Percentiles rank a stretch among this genome's conserved stretches.
Conservation (phyloP, 2,888 invertebrate genomes). For the Callyntrura sp. region DNA sequence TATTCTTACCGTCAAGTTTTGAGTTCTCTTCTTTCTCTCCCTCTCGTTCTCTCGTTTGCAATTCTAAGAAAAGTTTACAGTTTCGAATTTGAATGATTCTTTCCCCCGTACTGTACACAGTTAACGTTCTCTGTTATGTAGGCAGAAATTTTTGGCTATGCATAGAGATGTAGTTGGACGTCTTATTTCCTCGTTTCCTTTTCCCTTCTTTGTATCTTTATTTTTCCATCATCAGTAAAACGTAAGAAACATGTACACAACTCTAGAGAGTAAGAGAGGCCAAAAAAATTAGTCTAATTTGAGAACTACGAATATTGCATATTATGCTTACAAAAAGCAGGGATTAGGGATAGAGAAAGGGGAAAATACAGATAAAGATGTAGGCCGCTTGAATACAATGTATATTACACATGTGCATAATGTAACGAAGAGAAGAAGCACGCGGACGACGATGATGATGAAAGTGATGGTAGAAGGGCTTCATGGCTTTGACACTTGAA, state of each 20-base stretch:
- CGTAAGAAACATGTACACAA: constrained; percentile 2
- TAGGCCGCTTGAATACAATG: not conserved
- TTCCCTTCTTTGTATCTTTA: constrained; percentile 31
- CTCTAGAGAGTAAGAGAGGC: not conserved
- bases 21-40: constrained; percentile 34
- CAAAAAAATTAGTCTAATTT: not conserved
- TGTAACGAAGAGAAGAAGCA: not conserved
- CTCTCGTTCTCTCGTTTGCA: constrained; percentile 34
- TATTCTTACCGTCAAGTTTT: constrained; percentile 73
- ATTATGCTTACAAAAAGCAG: not conserved
- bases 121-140: not conserved
- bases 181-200: not conserved
- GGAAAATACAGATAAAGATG: constrained; percentile 8
- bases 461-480: not conserved
- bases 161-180: not conserved
- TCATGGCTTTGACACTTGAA: constrained; percentile 65
- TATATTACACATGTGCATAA: constrained; percentile 14
- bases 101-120: not conserved
- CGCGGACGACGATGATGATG: not conserved
- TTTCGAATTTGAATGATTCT: constrained; percentile 73
- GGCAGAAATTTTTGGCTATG: not conserved
- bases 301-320: not conserved
- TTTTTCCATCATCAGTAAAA: not conserved
- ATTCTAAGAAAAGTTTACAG: constrained; percentile 60
- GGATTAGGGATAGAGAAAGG: not conserved